Evolutionary conservation across 2,113 vertebrate genomes (phyloP).

Genomic region (Megaptera novaeangliae): DNA sequence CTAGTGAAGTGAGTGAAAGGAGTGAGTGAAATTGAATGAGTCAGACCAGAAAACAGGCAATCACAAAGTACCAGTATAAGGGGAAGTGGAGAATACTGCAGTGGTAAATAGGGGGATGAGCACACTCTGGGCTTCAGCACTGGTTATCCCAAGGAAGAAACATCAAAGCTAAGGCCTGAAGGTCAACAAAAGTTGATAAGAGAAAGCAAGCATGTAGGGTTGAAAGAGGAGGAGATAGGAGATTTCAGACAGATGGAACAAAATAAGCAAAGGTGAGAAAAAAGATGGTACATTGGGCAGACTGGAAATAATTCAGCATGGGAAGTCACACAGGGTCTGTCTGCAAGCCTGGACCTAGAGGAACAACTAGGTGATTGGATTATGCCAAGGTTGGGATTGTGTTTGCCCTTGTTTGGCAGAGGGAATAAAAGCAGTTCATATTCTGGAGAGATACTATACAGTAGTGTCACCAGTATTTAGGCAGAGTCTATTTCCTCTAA

Average conservation of each 20-base stretch:
- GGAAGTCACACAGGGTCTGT: not conserved
- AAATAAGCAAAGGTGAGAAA: not conserved
- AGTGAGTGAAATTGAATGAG: not conserved
- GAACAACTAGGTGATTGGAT: too few relatives aligned
- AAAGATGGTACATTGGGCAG: not conserved
- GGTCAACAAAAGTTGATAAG: not conserved
- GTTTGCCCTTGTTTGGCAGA: not conserved
- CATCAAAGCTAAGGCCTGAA: not conserved
- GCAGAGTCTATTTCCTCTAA: not conserved
- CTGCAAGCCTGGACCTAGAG: not conserved
- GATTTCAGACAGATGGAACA: not conserved
- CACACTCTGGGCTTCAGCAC: not conserved
- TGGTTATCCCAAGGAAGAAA: not conserved
- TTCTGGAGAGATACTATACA: not conserved
- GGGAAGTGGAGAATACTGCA: not conserved
- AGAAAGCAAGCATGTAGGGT: accelerated
- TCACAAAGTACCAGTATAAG: not conserved
- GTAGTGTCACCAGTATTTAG: not conserved
- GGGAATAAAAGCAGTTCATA: not conserved
- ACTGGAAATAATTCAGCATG: not conserved
- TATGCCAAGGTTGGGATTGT: not conserved
- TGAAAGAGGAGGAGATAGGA: not conserved
- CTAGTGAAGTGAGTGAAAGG: not conserved
- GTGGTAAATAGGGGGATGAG: not conserved
- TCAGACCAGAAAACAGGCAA: not conserved